Evolutionary conservation across 2,113 vertebrate genomes (phyloP), one percentile per base, ranked within the genome.

Genomic region (Crypturellus undulatus): DNA sequence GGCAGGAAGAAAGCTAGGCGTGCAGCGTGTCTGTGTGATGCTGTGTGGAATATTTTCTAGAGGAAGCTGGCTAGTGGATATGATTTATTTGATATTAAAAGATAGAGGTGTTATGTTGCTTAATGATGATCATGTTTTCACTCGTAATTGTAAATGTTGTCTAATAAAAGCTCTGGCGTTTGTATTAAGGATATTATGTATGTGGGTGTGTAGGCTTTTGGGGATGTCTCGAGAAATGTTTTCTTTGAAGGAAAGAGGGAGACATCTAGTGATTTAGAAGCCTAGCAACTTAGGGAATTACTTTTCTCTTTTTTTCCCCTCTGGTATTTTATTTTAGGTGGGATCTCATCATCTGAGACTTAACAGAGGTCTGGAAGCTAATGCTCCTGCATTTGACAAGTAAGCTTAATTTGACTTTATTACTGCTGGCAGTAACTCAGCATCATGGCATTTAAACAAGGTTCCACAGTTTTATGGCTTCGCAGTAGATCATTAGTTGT

Each of bases 301-400:
- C 62, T 95, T 94, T 40, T 78, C 21, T 36, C 3, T 71, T 26
- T 70, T 47, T 60, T 24, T 71, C n/a, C 45, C 42, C 88, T 86
- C 30, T 69, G 71, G 88, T 96, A 38, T 95, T 84, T 77, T 59
- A 43, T 49, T 90, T 56, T 70, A 98, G 98, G 98, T 98, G 63
- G 98, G 98, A 82, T 98, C 98, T 77, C 97, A 94, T 91, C 98
- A 98, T 97, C 89, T 98, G 78, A 98, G 97, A 67, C 97, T 98
- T 78, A 98, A 97, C 87, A 97, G 98, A 96, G 98, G 98, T 95
- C 95, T 98, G 58, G 98, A 98, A 95, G 98, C 98, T 59, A 98
- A 98, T 64, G 98, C 98, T 56, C 98, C 98, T 94, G 98, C 98
- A 67, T 98, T 98, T 67, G 98, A 98, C 95, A 98, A 97, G 98